Evolutionary conservation across 1,140 invertebrate species (phyloP).

Genomic region (Zaprionus inermis): DNA sequence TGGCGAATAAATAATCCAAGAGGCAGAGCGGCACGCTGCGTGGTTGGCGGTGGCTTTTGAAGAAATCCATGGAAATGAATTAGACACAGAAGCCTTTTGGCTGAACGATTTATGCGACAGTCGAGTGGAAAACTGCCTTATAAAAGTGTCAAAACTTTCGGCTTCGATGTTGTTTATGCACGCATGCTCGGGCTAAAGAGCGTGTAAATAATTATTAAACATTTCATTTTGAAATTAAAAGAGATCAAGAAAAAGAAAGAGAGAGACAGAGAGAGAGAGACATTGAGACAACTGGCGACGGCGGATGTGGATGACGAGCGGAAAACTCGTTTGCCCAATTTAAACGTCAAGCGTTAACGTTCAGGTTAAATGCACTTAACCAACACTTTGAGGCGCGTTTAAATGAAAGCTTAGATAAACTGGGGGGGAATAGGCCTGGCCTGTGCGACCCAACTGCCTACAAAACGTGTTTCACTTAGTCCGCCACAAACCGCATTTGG

Average conservation of each 20-base stretch:
- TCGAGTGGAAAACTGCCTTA: conserved; percentile 74
- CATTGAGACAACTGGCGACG: too few species aligned
- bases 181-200: conserved; percentile 57
- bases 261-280: not conserved
- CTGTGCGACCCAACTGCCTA: conserved; percentile 21
- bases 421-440: conserved; percentile 24
- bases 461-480: conserved; percentile 48
- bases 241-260: not conserved
- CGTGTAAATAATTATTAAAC: conserved; percentile 73
- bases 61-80: conserved; percentile 61
- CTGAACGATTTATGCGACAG: conserved; percentile 78
- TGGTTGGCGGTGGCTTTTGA: conserved; percentile 65
- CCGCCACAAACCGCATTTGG: conserved; percentile 57
- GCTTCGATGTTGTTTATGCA: conserved; percentile 65
- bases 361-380: conserved; percentile 81
- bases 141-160: conserved; percentile 80
- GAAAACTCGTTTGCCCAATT: conserved; percentile 72
- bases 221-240: conserved; percentile 24
- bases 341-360: conserved; percentile 78
- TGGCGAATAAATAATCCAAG: conserved; percentile 43
- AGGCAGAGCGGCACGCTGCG: conserved; percentile 44
- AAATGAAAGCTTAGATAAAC: conserved; percentile 76
- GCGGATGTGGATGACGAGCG: conserved; percentile 54
- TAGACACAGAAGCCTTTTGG: conserved; percentile 66
- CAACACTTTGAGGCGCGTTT: conserved; percentile 80